phyloP scores from a whole-genome alignment of 2,888 invertebrate species.

The Agelastica alni region DNA sequence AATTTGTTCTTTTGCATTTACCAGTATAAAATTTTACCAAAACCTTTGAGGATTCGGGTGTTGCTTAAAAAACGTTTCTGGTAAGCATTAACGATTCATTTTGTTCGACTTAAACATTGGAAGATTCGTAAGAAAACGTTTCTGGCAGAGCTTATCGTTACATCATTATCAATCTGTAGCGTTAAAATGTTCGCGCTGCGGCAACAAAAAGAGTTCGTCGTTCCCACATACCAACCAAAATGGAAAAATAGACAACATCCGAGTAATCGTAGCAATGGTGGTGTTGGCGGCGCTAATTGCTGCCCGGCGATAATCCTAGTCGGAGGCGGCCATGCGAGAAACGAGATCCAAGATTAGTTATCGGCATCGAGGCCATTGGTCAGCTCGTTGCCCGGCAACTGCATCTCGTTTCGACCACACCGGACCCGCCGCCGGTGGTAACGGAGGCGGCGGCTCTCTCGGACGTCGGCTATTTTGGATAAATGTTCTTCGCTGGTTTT shows the following conservation, averaged over 20 bases:
- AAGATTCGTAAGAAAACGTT: no score
- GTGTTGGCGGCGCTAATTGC: conserved; percentile 39
- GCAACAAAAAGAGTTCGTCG: conserved; percentile 4
- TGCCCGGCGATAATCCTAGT: conserved; percentile 47
- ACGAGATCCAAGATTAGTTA: conserved; percentile 58
- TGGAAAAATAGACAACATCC: no score
- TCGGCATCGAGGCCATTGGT: conserved; percentile 55
- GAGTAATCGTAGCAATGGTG: conserved; percentile 8
- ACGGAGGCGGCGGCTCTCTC: conserved; percentile 19
- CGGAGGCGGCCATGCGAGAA: conserved; percentile 56
- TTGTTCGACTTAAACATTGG: no score
- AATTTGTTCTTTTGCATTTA: no score
- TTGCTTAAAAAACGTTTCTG: no score
- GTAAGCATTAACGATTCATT: no score
- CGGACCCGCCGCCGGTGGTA: conserved; percentile 13
- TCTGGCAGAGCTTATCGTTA: no score
- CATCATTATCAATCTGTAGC: no score
- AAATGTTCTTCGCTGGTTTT: conserved; percentile 6
- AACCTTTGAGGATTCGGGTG: no score
- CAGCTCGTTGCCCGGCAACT: conserved; percentile 51
- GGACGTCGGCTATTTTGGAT: conserved; percentile 12
- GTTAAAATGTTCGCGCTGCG: no score
- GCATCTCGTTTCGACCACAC: conserved; percentile 45
- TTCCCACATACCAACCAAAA: not conserved
- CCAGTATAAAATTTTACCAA: no score